Evolutionary conservation across 2,888 invertebrate species (phyloP).

Genomic region (Ariolimax columbianus): DNA sequence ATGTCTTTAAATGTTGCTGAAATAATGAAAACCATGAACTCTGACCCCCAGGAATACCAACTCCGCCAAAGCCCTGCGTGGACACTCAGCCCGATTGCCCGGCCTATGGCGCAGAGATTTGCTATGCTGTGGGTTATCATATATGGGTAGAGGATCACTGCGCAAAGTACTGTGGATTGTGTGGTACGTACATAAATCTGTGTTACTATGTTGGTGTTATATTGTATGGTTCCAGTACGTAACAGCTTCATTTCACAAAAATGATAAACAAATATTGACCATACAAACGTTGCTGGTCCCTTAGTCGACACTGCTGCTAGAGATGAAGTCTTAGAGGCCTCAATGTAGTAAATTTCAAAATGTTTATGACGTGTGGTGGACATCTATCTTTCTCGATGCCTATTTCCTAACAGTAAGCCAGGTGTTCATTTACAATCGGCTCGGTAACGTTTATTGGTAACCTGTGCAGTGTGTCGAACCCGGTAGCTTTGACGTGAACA

Average conservation of each 20-base stretch:
- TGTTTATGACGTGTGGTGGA: too few species aligned
- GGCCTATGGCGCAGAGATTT: slow-evolving; percentile 2
- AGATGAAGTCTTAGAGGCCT: too few species aligned
- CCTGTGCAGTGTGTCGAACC: too few species aligned
- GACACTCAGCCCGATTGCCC: slow-evolving; percentile 24
- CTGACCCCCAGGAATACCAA: slow-evolving; percentile 1
- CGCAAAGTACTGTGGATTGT: slow-evolving; percentile 23
- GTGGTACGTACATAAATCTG: not conserved
- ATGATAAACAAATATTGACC: too few species aligned
- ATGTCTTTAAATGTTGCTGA: not conserved
- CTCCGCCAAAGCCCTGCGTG: slow-evolving; percentile 16
- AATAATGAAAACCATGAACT: not conserved
- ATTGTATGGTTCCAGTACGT: not conserved
- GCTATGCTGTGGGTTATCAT: not conserved
- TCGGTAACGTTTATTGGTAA: too few species aligned
- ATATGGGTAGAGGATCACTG: slow-evolving; percentile 23
- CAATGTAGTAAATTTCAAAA: too few species aligned
- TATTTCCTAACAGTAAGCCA: too few species aligned
- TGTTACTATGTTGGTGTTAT: not conserved
- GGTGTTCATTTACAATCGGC: too few species aligned
- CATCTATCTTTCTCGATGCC: too few species aligned
- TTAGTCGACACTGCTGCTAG: too few species aligned
- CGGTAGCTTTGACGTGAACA: too few species aligned
- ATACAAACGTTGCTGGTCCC: too few species aligned
- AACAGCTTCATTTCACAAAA: not conserved